Percentiles rank a stretch among this genome's conserved stretches.
phyloP scores from a whole-genome alignment of 1,140 invertebrate genomes.

The Andrena cerasifolii region DNA sequence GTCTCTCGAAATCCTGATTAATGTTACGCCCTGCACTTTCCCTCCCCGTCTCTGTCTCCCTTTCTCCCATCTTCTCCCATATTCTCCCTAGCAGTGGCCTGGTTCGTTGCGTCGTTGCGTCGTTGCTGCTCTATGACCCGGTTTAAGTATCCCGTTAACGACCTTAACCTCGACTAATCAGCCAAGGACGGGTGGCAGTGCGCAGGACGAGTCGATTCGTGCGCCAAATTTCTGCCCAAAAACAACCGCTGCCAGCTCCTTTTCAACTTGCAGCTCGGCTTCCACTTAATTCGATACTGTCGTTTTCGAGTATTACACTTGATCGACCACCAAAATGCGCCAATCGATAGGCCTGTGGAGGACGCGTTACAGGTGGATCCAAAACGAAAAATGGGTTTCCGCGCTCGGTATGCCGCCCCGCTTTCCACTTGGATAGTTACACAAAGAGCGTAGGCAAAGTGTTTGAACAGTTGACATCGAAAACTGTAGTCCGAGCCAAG shows the following conservation, averaged over 20 bases:
- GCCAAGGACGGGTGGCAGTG: constrained; percentile 9
- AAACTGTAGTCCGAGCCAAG: constrained; percentile 34
- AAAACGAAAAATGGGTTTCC: too few relatives aligned
- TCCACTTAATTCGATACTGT: too few relatives aligned
- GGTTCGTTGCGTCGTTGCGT: neutral
- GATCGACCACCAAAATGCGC: constrained; percentile 18
- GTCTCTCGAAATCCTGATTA: constrained; percentile 26
- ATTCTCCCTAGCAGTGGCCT: neutral
- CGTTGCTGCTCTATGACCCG: neutral
- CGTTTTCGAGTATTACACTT: neutral
- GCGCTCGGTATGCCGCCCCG: too few relatives aligned
- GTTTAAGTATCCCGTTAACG: constrained; percentile 11
- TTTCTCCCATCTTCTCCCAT: too few relatives aligned
- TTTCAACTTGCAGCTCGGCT: too few relatives aligned
- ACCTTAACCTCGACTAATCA: constrained; percentile 46
- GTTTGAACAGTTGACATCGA: too few relatives aligned
- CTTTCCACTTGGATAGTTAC: too few relatives aligned
- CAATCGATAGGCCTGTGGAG: too few relatives aligned
- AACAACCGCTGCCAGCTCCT: neutral
- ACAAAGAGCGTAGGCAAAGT: too few relatives aligned
- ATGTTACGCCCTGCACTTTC: constrained; percentile 8
- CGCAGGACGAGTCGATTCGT: neutral
- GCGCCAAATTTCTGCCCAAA: neutral
- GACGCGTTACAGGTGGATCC: too few relatives aligned
- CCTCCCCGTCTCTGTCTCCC: too few relatives aligned